Evolutionary conservation across 2,113 vertebrate genomes (phyloP).

Genomic region (Serinus canaria): DNA sequence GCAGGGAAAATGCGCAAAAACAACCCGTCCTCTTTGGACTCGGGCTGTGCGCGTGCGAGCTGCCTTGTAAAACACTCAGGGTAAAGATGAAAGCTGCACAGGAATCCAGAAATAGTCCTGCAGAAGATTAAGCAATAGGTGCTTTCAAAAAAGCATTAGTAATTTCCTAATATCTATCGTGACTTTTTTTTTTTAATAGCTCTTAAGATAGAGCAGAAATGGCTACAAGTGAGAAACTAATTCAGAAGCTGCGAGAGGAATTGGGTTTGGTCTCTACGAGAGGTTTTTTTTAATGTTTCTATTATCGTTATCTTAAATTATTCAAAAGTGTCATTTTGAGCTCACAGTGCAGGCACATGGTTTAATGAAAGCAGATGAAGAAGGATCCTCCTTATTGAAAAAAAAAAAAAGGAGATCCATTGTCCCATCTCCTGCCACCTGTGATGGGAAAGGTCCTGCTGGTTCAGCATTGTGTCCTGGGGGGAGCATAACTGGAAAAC

Average conservation of each 20-base stretch:
- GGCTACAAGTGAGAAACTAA: conserved; percentile 44
- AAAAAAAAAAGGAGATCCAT: neutral
- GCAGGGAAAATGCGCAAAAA: neutral
- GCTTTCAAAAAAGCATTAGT: conserved; percentile 20
- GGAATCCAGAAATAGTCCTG: conserved; percentile 34
- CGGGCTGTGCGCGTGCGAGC: neutral
- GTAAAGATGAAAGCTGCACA: conserved; percentile 12
- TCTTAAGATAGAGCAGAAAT: conserved; percentile 48
- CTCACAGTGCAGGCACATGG: neutral
- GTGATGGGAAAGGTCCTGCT: neutral
- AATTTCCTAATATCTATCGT: neutral
- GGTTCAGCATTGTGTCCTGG: accelerated
- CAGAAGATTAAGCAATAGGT: conserved; percentile 2
- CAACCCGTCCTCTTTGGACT: neutral
- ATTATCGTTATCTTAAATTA: conserved; percentile 62
- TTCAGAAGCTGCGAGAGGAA: conserved; percentile 20
- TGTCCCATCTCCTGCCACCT: neutral
- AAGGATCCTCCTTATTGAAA: neutral
- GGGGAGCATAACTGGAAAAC: accelerated
- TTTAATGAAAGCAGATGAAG: conserved; percentile 23
- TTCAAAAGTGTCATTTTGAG: conserved; percentile 57
- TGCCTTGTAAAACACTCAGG: neutral
- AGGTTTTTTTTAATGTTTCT: conserved; percentile 37
- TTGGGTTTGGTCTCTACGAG: neutral
- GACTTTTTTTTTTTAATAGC: neutral